phyloP scores from a whole-genome alignment of 2,113 vertebrate genomes.

The Benitochromis conjunctus region DNA sequence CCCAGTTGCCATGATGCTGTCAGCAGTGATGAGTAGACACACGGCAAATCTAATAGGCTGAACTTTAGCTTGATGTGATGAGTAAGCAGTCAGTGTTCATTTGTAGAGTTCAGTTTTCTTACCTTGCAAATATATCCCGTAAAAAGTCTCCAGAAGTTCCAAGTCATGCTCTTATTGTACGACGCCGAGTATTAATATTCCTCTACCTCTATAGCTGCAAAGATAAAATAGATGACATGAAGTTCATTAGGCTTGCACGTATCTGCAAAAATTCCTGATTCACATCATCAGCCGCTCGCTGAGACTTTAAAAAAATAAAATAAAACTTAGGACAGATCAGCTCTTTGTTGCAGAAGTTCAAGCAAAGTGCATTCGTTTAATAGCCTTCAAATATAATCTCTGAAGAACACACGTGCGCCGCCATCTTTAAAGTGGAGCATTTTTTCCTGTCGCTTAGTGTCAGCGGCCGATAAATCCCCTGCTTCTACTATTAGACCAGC shows the following conservation, averaged over 20 bases:
- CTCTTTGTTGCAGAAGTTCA: constrained; percentile 26
- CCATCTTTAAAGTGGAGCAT: neutral
- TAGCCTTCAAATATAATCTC: constrained; percentile 18
- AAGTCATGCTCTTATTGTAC: neutral
- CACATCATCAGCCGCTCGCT: neutral
- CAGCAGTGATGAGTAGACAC: neutral
- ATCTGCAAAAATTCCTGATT: neutral
- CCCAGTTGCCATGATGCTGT: constrained; percentile 1
- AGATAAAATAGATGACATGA: neutral
- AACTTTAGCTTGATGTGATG: neutral
- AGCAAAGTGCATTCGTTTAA: constrained; percentile 39
- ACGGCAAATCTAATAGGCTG: neutral
- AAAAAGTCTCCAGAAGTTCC: neutral
- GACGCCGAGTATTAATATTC: constrained; percentile 15
- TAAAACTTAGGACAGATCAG: neutral
- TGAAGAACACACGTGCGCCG: neutral
- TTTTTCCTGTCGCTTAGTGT: neutral
- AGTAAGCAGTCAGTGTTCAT: constrained; percentile 1
- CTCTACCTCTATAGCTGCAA: neutral
- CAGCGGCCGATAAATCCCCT: neutral
- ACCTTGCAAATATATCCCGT: neutral
- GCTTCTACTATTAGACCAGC: neutral
- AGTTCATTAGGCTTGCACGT: neutral
- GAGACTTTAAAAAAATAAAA: neutral
- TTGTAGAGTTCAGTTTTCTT: neutral